A percentile compares a stretch with the other conserved stretches of the same genome.
phyloP scores from a whole-genome alignment of 2,113 vertebrate genomes.

The Saccopteryx bilineata region DNA sequence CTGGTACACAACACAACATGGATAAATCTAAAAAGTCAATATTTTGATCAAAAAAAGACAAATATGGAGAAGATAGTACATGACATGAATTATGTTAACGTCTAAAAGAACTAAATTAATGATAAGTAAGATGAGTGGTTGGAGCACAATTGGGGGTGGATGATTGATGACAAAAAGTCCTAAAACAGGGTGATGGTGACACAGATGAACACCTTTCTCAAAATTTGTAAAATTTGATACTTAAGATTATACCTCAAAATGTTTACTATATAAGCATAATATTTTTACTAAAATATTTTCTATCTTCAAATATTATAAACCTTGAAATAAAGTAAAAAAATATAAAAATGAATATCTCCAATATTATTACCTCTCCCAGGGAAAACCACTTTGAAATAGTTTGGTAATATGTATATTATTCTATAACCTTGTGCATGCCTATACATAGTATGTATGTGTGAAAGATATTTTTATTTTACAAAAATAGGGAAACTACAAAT shows the following conservation, averaged over 20 bases:
- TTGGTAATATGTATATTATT: background rate
- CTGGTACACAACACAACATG: background rate
- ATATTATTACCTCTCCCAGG: background rate
- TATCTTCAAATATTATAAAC: background rate
- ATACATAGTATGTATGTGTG: background rate
- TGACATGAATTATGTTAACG: background rate
- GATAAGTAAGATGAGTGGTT: background rate
- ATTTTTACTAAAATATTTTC: background rate
- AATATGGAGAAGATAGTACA: background rate
- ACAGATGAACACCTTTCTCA: background rate
- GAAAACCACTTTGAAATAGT: slow-evolving; percentile 13
- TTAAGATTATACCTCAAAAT: background rate
- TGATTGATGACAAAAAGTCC: too few relatives aligned
- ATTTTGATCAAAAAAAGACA: background rate
- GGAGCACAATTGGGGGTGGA: background rate
- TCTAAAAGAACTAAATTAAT: background rate
- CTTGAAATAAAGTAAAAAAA: background rate
- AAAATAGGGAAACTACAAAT: background rate
- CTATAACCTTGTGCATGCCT: background rate
- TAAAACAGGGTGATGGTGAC: too few relatives aligned
- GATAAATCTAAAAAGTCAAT: background rate
- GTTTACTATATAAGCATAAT: background rate
- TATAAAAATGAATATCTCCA: background rate
- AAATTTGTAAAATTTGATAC: background rate
- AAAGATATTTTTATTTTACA: background rate